phyloP scores from a whole-genome alignment of 2,113 vertebrate genomes.

The Ancistrus triradiatus region DNA sequence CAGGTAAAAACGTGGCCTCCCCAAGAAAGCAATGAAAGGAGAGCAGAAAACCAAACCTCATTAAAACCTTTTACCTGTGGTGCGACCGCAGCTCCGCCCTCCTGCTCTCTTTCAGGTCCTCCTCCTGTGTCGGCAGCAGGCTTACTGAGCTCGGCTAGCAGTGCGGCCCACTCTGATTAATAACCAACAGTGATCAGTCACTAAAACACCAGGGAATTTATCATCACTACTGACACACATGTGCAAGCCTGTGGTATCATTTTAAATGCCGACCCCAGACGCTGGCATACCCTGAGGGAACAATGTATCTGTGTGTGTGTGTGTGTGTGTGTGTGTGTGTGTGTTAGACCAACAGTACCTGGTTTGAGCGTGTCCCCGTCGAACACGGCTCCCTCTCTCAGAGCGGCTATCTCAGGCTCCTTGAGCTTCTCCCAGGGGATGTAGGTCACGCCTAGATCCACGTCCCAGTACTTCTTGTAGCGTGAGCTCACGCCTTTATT shows the following conservation, averaged over 20 bases:
- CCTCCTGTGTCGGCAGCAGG: constrained; percentile 70
- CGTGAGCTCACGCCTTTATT: constrained; percentile 95
- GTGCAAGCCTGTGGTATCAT: too few relatives aligned
- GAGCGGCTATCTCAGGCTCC: constrained; percentile 82
- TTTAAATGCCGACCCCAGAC: too few relatives aligned
- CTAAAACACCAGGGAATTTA: neutral
- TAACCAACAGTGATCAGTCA: neutral
- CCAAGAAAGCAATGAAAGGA: constrained; percentile 16
- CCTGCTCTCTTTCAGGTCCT: constrained; percentile 67
- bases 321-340: too few relatives aligned
- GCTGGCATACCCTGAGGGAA: too few relatives aligned
- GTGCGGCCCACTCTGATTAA: constrained; percentile 79
- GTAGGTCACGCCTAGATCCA: constrained; percentile 91
- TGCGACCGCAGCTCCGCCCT: constrained; percentile 70
- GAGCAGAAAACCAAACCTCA: constrained; percentile 3
- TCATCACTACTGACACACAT: too few relatives aligned
- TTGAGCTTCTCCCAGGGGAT: constrained; percentile 95
- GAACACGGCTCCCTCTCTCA: constrained; percentile 89
- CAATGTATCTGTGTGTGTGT: too few relatives aligned
- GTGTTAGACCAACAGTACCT: too few relatives aligned
- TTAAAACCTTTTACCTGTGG: constrained; percentile 75
- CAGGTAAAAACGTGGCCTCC: constrained; percentile 21
- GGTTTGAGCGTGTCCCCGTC: constrained; percentile 85
- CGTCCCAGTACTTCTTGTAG: constrained; percentile 96
- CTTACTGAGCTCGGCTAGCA: constrained; percentile 70